These are phyloP conservation scores for Periophthalmus modestus DNA, from an alignment of 2,113 vertebrate genomes.

Conservation along the genomic window DNA sequence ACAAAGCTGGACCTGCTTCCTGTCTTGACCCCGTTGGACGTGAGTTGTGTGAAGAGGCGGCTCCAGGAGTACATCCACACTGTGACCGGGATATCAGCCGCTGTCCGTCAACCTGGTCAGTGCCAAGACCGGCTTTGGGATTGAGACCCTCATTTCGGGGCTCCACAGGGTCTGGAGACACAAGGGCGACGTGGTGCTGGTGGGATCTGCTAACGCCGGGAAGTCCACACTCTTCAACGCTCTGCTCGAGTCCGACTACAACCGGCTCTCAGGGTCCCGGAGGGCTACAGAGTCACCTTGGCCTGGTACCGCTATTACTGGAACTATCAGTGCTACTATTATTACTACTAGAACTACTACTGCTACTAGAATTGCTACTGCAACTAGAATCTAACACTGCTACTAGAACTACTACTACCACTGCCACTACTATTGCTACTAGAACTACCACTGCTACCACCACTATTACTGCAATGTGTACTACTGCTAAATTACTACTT, in stretches of 20 bases:
- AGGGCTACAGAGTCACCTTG: constrained; percentile 90
- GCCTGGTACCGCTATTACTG: constrained; percentile 79
- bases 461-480: background rate
- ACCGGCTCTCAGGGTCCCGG: constrained; percentile 79
- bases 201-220: constrained; percentile 88
- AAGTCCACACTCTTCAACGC: constrained; percentile 95
- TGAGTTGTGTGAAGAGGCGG: constrained; percentile 74
- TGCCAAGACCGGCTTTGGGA: constrained; percentile 90
- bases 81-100: constrained; percentile 46
- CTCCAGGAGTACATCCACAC: constrained; percentile 70
- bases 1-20: background rate
- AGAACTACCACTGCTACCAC: background rate
- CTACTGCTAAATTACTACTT: background rate
- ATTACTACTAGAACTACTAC: background rate
- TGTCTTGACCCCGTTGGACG: constrained; percentile 43
- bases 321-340: background rate
- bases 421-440: background rate
- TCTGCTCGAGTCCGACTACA: constrained; percentile 88
- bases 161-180: constrained; percentile 88
- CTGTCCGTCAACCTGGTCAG: constrained; percentile 87
- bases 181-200: constrained; percentile 87
- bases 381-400: background rate
- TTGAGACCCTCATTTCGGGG: constrained; percentile 84
- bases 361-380: background rate
- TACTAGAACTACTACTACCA: background rate